Conservation (phyloP, 2,888 invertebrate species). For the Archips crataeganus region DNA sequence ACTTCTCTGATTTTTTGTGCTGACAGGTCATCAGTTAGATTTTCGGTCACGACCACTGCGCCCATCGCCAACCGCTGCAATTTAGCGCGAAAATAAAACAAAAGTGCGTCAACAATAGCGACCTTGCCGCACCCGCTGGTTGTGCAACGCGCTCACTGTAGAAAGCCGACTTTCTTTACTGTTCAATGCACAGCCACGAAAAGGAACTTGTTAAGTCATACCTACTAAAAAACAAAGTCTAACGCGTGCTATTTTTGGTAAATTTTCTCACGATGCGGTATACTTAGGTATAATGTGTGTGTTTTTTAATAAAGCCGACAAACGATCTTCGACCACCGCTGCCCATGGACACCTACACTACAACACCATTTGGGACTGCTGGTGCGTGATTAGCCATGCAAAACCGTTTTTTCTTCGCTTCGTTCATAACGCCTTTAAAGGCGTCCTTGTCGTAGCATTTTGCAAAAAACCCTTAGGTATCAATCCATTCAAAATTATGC, state of each 20-base stretch:
- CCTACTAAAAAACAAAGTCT: conserved; percentile 18
- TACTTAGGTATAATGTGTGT: neutral
- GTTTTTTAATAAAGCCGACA: too few relatives aligned
- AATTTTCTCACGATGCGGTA: neutral
- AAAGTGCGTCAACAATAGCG: conserved; percentile 62
- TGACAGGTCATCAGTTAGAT: conserved; percentile 23
- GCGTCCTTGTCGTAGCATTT: too few relatives aligned
- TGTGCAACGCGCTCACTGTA: conserved; percentile 55
- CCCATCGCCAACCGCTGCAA: conserved; percentile 45
- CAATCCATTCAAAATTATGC: too few relatives aligned
- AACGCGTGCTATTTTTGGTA: neutral
- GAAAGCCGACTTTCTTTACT: conserved; percentile 73
- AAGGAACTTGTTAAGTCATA: conserved; percentile 51
- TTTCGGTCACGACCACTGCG: conserved; percentile 58
- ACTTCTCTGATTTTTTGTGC: neutral
- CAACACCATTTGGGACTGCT: too few relatives aligned
- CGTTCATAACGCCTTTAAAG: too few relatives aligned
- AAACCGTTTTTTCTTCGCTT: too few relatives aligned
- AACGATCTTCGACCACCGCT: too few relatives aligned
- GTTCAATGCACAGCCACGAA: conserved; percentile 43
- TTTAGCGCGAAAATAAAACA: conserved; percentile 59
- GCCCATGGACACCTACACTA: too few relatives aligned
- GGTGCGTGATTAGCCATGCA: too few relatives aligned
- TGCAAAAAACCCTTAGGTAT: too few relatives aligned
- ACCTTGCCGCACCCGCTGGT: conserved; percentile 59